Conservation (phyloP, 2,113 vertebrate genomes). For the Garra rufa region DNA sequence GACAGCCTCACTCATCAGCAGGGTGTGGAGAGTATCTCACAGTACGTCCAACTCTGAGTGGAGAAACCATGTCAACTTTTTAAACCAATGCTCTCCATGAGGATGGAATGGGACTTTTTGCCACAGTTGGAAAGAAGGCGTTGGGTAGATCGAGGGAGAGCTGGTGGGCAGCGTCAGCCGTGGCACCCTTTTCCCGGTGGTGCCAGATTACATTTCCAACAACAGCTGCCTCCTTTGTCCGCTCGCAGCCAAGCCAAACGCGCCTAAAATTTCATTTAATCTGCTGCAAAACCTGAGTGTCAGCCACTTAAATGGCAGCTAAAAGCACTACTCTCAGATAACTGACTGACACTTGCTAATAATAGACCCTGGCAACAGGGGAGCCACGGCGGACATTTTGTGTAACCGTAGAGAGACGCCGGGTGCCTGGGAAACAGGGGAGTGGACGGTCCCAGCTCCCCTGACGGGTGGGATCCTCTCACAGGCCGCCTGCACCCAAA, state of each 20-base stretch:
- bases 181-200: conserved; percentile 55
- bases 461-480: conserved; percentile 32
- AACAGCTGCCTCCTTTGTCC: conserved; percentile 82
- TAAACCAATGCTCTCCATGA: conserved; percentile 2
- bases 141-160: conserved; percentile 24
- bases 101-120: conserved; percentile 5
- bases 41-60: not conserved
- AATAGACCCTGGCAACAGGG: conserved; percentile 73
- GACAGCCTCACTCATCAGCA: conserved; percentile 27
- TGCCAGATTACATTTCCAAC: conserved; percentile 76
- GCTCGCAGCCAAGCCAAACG: conserved; percentile 77
- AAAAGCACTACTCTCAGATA: conserved; percentile 84
- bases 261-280: conserved; percentile 86
- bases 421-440: conserved; percentile 64
- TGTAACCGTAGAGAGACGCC: conserved; percentile 73
- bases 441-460: conserved; percentile 65
- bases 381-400: conserved; percentile 77
- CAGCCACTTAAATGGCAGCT: conserved; percentile 83
- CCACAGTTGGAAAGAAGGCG: conserved; percentile 37
- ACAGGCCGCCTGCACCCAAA: not conserved
- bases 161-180: conserved; percentile 38
- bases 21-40: conserved; percentile 20
- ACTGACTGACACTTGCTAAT: conserved; percentile 84
- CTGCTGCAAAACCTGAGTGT: conserved; percentile 81
- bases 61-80: not conserved